Percentiles rank a stretch among this genome's conserved stretches.
These are phyloP conservation scores for Drosophila pseudoananassae DNA, from an alignment of 1,140 invertebrate genomes.

Conservation along the genomic window DNA sequence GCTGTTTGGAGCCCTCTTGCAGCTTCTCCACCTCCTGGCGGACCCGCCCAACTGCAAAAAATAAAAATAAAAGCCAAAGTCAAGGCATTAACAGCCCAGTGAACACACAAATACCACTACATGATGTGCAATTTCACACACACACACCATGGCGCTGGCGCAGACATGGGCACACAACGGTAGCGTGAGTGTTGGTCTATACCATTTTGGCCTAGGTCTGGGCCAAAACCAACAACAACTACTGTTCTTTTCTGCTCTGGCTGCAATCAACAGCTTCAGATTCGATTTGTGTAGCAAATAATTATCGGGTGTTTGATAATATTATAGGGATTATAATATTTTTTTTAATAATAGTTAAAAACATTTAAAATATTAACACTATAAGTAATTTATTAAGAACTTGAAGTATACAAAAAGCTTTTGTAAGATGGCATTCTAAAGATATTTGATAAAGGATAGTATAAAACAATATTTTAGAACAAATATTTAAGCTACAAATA, in stretches of 20 bases:
- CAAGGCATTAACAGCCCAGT: conserved; percentile 57
- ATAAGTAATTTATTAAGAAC: too few relatives aligned
- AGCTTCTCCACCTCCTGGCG: neutral
- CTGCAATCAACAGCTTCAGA: conserved; percentile 31
- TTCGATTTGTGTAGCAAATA: conserved; percentile 31
- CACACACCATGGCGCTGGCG: conserved; percentile 1
- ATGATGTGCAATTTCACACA: conserved; percentile 22
- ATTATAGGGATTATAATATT: too few relatives aligned
- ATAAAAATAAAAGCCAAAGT: conserved; percentile 27
- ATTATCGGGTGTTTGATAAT: neutral
- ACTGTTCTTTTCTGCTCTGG: conserved; percentile 21
- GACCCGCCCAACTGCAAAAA: conserved; percentile 30
- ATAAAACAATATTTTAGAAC: too few relatives aligned
- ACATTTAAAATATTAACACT: too few relatives aligned
- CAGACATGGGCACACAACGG: neutral
- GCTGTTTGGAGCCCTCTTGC: conserved; percentile 28
- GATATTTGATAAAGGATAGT: too few relatives aligned
- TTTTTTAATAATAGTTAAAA: neutral
- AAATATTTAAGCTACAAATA: too few relatives aligned
- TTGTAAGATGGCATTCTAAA: too few relatives aligned
- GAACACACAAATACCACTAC: conserved; percentile 44
- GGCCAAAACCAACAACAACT: conserved; percentile 26
- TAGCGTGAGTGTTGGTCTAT: conserved; percentile 32
- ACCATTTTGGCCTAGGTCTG: conserved; percentile 49
- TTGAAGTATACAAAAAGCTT: too few relatives aligned